Evolutionary conservation across 2,888 invertebrate genomes (phyloP), one percentile per base, ranked within the genome.

Genomic region (Scaeva pyrastri): DNA sequence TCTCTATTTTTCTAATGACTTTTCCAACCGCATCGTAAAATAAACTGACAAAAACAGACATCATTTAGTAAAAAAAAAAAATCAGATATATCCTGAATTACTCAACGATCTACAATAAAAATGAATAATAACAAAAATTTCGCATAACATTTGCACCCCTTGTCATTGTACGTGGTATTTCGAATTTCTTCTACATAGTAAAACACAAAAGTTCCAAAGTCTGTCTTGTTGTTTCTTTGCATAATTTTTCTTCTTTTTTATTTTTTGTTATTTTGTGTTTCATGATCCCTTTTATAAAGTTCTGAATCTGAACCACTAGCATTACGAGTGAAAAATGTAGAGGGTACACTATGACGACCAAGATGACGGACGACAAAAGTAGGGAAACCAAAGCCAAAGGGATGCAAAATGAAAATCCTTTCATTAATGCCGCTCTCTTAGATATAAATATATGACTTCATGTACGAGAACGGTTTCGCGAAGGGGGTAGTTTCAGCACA

Each of bases 321-420:
- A 84, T 64, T 77, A 76, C 70, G 86, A 78, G 73, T 10, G 52
- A 58, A 74, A 55, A 71, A 19, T 45, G 12, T 39, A 45, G 31
- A 70, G 36, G 12, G 71, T 31, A 39, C 10, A 71, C n/a, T 50
- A 62, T 23, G 7, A 43, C 23, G 19, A 39, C 23, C 62, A 11
- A 11, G 19, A 11, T 19, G 48, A 23, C 16, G 39, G 48, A 11
- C 52, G 55, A 45, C 31, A 43, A 43, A 58, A 45, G 52, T 19
- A 31, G 68, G 19, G 23, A 58, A 58, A n/a, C 31, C 36, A 68
- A 26, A 68, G 21, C n/a, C n/a, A n/a, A n/a, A n/a, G 64, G 85
- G 56, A 41, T 78, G 82, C 48, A 88, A 88, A 89, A 90, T 90
- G 88, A 88, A 90, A 90, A 91, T 91, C 90, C 90, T 90, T 91